A percentile compares a stretch with the other conserved stretches of the same genome.
Evolutionary conservation across 2,888 invertebrate genomes (phyloP).

Genomic region (Horisme vitalbata): DNA sequence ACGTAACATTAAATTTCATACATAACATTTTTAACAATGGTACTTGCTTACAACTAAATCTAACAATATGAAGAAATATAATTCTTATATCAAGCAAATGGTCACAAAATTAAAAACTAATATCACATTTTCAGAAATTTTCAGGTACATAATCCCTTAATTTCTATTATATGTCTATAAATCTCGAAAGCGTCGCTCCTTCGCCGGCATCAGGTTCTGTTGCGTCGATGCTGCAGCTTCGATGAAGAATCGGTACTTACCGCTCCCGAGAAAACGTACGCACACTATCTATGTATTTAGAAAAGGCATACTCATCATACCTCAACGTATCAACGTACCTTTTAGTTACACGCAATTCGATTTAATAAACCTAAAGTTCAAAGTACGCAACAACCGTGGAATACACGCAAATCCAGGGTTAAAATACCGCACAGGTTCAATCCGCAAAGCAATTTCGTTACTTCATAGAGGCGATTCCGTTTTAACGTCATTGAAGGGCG

Average conservation of each 20-base stretch:
- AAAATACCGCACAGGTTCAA: slow-evolving; percentile 51
- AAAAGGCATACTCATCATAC: neutral
- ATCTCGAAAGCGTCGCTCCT: slow-evolving; percentile 8
- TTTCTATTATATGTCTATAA: neutral
- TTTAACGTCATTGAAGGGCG: slow-evolving; percentile 50
- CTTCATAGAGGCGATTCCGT: slow-evolving; percentile 48
- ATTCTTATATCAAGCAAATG: no score
- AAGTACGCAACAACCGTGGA: slow-evolving; percentile 9
- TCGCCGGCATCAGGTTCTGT: slow-evolving; percentile 12
- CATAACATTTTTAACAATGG: no score
- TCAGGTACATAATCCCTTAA: neutral
- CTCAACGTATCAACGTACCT: neutral
- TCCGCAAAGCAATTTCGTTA: slow-evolving; percentile 66
- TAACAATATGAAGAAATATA: no score
- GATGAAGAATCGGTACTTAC: slow-evolving; percentile 19
- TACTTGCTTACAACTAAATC: no score
- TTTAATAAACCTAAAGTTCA: slow-evolving; percentile 10
- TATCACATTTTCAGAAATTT: slow-evolving; percentile 3
- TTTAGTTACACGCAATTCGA: slow-evolving; percentile 3
- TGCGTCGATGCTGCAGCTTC: slow-evolving; percentile 10
- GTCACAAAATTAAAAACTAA: neutral
- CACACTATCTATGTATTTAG: slow-evolving; percentile 8
- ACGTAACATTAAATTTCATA: no score
- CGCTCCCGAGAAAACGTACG: slow-evolving; percentile 18
- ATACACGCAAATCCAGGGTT: slow-evolving; percentile 17